phyloP scores from a whole-genome alignment of 64 coral and sea anemone genomes.

The Stylophora pistillata region DNA sequence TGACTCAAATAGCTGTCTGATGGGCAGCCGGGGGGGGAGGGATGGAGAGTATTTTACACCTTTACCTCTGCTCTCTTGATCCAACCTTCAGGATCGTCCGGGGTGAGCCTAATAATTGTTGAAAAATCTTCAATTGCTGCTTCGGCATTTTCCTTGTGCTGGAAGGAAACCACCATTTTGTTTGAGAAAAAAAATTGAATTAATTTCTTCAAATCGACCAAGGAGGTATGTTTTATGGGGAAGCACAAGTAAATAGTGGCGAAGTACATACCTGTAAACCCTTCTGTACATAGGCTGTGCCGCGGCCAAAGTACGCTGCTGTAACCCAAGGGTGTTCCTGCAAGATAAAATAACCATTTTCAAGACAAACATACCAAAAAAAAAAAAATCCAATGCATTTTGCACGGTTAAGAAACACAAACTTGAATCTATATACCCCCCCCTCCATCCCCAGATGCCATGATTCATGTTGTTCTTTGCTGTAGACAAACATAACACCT shows the following conservation, averaged over 20 bases:
- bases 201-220: background rate
- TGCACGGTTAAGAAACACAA: too few species aligned
- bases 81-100: conserved; percentile 85
- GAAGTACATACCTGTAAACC: conserved; percentile 72
- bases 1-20: too few species aligned
- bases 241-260: too few species aligned
- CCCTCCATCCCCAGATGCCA: too few species aligned
- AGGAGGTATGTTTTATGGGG: background rate
- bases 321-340: conserved; percentile 81
- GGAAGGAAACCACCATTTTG: background rate
- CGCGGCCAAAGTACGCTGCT: conserved; percentile 82
- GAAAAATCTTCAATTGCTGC: conserved; percentile 88
- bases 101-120: conserved; percentile 69
- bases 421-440: too few species aligned
- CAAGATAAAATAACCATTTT: background rate
- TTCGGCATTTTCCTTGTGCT: conserved; percentile 80
- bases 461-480: too few species aligned
- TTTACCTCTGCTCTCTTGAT: conserved; percentile 85
- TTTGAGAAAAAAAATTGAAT: background rate
- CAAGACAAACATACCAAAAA: too few species aligned
- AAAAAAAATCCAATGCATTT: too few species aligned
- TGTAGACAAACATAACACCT: too few species aligned
- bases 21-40: too few species aligned
- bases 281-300: conserved; percentile 86
- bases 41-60: too few species aligned